Evolutionary conservation across 2,113 vertebrate genomes (phyloP), one percentile per base, ranked within the genome.

Genomic region (Rhipidura dahli): DNA sequence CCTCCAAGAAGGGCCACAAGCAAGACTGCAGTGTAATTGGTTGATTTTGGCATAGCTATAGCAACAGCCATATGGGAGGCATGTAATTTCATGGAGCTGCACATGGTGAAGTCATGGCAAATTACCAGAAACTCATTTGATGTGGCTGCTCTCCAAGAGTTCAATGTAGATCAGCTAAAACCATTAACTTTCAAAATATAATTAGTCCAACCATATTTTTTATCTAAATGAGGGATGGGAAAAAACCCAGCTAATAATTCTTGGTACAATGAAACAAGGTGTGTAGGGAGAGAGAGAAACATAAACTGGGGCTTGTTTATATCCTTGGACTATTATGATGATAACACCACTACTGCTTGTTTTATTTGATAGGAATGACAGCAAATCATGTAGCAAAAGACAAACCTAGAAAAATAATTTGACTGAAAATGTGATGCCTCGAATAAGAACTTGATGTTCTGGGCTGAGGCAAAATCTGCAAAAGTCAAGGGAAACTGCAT

Each of bases 21-120:
- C n/a, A 84, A 89, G 84, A 95, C 88, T 82, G 63, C 9, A 75
- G 35, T 61, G 80, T 90, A 94, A 92, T 33, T 93, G 69, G 88
- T 87, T 92, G 92, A 64, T 92, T 95, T 93, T 96, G 90, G 93
- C 90, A 94, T 49, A 96, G 85, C 71, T 94, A 49, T 90, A 92
- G 90, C 76, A 92, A 90, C 71, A 89, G 68, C 76, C 94, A 84
- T 90, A 96, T 94, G 95, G 90, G 57, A 96, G 68, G 61, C 80
- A 78, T 84, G 88, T 53, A 75, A 83, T 93, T 95, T 93, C 87
- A 76, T 87, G 76, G 90, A 84, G 28, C 77, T 92, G 60, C 88
- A 94, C 87, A 77, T 86, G 85, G 79, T 70, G 61, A 90, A 96
- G 53, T 90, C 82, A 69, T 81, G 71, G 83, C 93, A 93, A 78